These are phyloP conservation scores for Malurus cyaneus DNA, from an alignment of 2,113 vertebrate species.

Conservation along the genomic window DNA sequence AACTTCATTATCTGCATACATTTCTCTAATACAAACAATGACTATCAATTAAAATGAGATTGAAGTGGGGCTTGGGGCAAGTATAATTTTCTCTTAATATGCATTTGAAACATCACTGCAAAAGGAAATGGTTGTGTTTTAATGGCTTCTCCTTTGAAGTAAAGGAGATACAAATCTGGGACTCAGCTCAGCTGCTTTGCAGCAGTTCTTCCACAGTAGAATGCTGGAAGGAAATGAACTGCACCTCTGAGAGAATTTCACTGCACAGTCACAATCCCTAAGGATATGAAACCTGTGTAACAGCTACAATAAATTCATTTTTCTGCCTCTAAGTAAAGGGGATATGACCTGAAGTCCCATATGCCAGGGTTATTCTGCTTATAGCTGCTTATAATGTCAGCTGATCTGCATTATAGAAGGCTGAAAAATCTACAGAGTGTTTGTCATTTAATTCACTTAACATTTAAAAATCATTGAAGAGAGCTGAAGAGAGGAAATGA, in stretches of 20 bases:
- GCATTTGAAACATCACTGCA: background rate
- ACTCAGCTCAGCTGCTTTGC: background rate
- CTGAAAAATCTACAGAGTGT: background rate
- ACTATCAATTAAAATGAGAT: conserved; percentile 39
- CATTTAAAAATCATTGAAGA: background rate
- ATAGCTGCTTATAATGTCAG: background rate
- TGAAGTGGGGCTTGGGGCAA: conserved; percentile 24
- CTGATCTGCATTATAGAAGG: background rate
- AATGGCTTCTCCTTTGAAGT: background rate
- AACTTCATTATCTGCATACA: conserved; percentile 18
- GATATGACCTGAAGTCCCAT: background rate
- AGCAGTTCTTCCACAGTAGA: background rate
- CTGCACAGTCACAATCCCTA: background rate
- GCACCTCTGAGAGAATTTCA: background rate
- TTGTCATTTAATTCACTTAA: background rate
- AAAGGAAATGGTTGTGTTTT: background rate
- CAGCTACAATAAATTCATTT: background rate
- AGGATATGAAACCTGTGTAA: background rate
- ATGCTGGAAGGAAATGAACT: background rate
- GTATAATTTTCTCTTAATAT: conserved; percentile 36
- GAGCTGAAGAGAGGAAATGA: background rate
- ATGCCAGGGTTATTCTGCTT: background rate
- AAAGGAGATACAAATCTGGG: background rate
- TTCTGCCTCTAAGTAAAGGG: background rate
- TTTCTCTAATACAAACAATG: conserved; percentile 36